phyloP scores from a whole-genome alignment of 2,113 vertebrate species.

The Myxocyprinus asiaticus region DNA sequence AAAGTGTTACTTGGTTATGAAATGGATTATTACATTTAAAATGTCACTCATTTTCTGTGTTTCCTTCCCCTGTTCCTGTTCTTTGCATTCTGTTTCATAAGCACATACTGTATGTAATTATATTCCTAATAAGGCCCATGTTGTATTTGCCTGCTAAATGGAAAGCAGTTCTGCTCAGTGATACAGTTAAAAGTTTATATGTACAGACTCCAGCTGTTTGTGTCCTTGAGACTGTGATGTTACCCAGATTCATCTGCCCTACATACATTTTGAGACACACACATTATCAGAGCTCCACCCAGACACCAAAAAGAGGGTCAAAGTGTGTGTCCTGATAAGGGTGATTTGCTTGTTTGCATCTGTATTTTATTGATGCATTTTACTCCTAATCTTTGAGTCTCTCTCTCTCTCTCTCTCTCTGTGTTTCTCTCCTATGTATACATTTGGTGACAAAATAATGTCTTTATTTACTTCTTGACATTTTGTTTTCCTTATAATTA shows the following conservation, averaged over 20 bases:
- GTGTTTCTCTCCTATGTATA: not conserved
- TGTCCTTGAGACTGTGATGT: conserved; percentile 8
- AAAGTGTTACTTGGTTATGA: too few species aligned
- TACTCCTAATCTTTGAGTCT: not conserved
- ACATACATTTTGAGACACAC: not conserved
- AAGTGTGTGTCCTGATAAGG: conserved; percentile 2
- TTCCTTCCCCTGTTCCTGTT: not conserved
- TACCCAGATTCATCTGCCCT: conserved; percentile 28
- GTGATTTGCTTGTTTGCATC: not conserved
- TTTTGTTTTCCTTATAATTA: too few species aligned
- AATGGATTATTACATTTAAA: too few species aligned
- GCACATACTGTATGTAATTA: not conserved
- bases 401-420: not conserved
- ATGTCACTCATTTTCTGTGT: too few species aligned
- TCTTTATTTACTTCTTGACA: too few species aligned
- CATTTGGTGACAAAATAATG: not conserved
- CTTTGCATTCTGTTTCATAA: not conserved
- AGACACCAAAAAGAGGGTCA: conserved; percentile 26
- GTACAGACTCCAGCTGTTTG: not conserved
- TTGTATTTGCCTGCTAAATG: not conserved
- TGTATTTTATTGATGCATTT: not conserved
- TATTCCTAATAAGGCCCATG: not conserved
- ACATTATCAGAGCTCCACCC: conserved; percentile 13
- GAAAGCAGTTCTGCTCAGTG: not conserved
- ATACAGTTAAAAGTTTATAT: not conserved